phyloP scores from a whole-genome alignment of 2,113 vertebrate genomes.

The Melanerpes aurifrons region DNA sequence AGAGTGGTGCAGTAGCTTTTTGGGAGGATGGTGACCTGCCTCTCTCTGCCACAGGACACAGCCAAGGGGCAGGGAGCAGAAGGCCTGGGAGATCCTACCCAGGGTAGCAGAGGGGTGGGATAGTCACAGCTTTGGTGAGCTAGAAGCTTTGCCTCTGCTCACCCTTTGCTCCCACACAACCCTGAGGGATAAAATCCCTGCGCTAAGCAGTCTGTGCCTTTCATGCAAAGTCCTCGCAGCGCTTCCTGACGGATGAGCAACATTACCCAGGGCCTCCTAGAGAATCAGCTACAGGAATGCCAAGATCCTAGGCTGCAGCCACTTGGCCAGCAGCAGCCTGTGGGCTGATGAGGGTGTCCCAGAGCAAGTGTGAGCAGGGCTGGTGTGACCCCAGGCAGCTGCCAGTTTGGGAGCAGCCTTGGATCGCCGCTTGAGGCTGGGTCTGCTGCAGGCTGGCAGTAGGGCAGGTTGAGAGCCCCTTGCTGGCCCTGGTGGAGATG shows the following conservation, averaged over 20 bases:
- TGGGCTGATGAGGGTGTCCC: background rate
- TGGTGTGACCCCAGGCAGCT: background rate
- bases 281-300: background rate
- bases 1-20: background rate
- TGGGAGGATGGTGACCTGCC: background rate
- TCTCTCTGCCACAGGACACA: background rate
- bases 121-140: background rate
- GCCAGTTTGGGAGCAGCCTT: background rate
- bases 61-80: background rate
- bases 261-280: background rate
- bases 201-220: background rate
- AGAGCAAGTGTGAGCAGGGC: background rate
- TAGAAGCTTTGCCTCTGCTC: background rate
- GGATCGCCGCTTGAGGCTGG: fast-evolving
- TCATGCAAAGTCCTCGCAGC: background rate
- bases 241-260: conserved; percentile 34
- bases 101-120: background rate
- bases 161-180: background rate
- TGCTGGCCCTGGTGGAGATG: background rate
- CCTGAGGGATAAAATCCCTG: background rate
- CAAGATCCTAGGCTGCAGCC: background rate
- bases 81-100: background rate
- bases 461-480: background rate
- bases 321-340: background rate
- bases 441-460: background rate